Evolutionary conservation across 1,140 invertebrate genomes (phyloP).

Genomic region (Brachionus asplanchnoidis): DNA sequence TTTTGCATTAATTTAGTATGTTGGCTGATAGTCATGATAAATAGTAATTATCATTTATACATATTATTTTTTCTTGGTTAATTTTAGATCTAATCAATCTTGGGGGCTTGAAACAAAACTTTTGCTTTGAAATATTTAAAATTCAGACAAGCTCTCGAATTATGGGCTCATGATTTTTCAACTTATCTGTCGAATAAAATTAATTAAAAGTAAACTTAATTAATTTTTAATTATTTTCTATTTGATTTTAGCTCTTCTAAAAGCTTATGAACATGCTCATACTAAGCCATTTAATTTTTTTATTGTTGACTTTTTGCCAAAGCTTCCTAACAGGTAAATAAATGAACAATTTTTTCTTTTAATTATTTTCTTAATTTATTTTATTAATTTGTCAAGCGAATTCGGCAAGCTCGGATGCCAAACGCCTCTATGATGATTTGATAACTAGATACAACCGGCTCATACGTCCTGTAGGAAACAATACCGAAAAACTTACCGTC

Average conservation of each 20-base stretch:
- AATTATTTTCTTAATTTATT: not conserved
- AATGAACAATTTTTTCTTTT: too few relatives aligned
- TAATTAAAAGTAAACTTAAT: not conserved
- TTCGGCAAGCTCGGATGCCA: conserved; percentile 61
- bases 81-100: not conserved
- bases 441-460: conserved; percentile 98
- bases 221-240: not conserved
- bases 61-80: not conserved
- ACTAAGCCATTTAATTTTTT: not conserved
- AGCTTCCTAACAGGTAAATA: not conserved
- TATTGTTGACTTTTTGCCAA: not conserved
- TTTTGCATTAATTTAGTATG: not conserved
- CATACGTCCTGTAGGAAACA: conserved; percentile 93
- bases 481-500: conserved; percentile 92
- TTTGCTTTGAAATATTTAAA: not conserved
- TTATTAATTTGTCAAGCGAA: not conserved
- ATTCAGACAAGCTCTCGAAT: not conserved
- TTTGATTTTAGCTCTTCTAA: not conserved
- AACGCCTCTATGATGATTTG: conserved; percentile 85
- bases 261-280: not conserved
- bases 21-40: not conserved
- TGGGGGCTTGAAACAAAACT: not conserved
- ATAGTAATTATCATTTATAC: not conserved
- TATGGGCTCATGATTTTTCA: not conserved
- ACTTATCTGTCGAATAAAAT: not conserved